Conservation (phyloP, 23 tunicate genomes). For the Trididemnum clinides region DNA sequence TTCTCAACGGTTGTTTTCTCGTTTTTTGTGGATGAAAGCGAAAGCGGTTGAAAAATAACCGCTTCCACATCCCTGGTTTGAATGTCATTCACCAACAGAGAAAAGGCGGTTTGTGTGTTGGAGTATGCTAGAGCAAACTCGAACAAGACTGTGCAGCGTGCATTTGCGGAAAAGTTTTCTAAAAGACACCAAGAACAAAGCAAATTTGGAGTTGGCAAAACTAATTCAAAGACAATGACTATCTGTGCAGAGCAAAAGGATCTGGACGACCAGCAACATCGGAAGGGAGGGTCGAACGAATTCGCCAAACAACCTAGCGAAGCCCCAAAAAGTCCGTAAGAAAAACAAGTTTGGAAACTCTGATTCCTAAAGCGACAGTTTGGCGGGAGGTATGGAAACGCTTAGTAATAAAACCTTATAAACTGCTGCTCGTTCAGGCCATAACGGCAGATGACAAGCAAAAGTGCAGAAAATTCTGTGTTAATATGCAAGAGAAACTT, state of each 20-base stretch:
- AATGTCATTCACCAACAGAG: conserved; percentile 17
- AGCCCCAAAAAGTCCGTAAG: conserved; percentile 28
- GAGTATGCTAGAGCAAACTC: conserved; percentile 17
- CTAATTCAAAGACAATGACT: background rate
- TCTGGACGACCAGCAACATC: conserved; percentile 4
- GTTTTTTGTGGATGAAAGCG: too few relatives aligned
- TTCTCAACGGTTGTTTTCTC: too few relatives aligned
- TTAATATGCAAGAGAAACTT: conserved; percentile 25
- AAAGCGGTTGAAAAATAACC: too few relatives aligned
- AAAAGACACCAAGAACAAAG: conserved; percentile 3
- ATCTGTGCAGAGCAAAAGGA: conserved; percentile 38
- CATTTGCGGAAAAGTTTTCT: conserved; percentile 4
- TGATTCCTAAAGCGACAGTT: conserved; percentile 2
- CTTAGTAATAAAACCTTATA: conserved; percentile 13
- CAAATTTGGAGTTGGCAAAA: conserved; percentile 17
- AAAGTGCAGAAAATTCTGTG: conserved; percentile 2
- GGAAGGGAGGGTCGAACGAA: conserved; percentile 5
- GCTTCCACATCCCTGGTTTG: too few relatives aligned
- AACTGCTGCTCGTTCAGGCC: conserved; percentile 22
- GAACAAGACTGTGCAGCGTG: conserved; percentile 12
- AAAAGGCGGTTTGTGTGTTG: conserved; percentile 11
- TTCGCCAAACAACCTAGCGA: background rate
- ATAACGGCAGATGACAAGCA: conserved; percentile 28
- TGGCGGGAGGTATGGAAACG: conserved; percentile 21
- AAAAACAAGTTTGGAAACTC: conserved; percentile 28